A percentile compares a stretch with the other conserved stretches of the same genome.
These are phyloP conservation scores for Aphelocoma coerulescens DNA, from an alignment of 2,113 vertebrate genomes.

Conservation along the genomic window DNA sequence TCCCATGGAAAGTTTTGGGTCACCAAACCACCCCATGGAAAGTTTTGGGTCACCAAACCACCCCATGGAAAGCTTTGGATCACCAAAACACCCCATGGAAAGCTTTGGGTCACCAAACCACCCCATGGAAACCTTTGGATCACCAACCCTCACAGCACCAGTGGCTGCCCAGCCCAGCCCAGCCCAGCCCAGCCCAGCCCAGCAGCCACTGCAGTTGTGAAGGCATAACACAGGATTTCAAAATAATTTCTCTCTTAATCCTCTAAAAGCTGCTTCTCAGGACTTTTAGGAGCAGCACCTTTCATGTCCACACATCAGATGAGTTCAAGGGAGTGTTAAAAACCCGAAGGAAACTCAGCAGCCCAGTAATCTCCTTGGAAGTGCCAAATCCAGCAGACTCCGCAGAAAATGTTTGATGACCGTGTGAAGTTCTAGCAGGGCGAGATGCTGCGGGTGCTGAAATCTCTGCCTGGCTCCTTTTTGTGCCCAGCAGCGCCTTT, in stretches of 20 bases:
- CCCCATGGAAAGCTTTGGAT: background rate
- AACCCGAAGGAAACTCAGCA: background rate
- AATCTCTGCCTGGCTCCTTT: background rate
- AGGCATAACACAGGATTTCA: background rate
- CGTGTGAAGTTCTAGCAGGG: background rate
- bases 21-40: background rate
- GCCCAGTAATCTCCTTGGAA: background rate
- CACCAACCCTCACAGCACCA: fast-evolving
- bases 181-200: background rate
- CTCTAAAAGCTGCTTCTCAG: background rate
- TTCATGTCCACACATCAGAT: background rate
- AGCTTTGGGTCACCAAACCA: background rate
- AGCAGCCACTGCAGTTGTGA: background rate
- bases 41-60: background rate
- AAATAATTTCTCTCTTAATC: background rate
- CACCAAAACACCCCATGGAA: background rate
- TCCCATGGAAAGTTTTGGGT: no score
- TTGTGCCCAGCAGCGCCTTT: background rate
- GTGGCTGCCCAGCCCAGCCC: background rate
- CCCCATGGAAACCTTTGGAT: background rate
- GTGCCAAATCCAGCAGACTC: background rate
- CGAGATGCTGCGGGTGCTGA: fast-evolving
- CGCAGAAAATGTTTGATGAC: background rate
- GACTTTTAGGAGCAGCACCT: background rate
- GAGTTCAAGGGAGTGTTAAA: background rate